Conservation (phyloP, 2,797 vertebrate genomes). For the Thamnophis elegans region DNA sequence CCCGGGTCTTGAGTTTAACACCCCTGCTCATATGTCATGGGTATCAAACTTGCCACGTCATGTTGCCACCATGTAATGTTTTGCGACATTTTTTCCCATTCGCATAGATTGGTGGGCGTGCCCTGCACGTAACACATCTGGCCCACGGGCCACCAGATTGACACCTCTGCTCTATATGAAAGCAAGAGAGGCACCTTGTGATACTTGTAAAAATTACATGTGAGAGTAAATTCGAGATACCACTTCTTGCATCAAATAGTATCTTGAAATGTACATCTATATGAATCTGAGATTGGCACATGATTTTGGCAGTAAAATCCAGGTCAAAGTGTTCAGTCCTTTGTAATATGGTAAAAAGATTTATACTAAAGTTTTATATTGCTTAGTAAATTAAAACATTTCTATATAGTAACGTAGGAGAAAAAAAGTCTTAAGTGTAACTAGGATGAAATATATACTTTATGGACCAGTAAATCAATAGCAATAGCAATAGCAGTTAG, state of each 20-base stretch:
- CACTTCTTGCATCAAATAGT: background rate
- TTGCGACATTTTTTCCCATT: too few relatives aligned
- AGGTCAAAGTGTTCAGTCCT: background rate
- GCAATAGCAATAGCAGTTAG: too few relatives aligned
- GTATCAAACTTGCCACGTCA: too few relatives aligned
- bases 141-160: too few relatives aligned
- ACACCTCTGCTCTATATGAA: too few relatives aligned
- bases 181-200: background rate
- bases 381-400: background rate
- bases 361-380: background rate
- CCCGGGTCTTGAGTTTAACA: too few relatives aligned
- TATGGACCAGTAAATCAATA: background rate
- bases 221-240: background rate
- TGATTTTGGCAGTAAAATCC: background rate
- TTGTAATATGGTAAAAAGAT: background rate
- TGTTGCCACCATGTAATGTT: too few relatives aligned
- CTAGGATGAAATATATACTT: background rate
- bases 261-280: background rate
- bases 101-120: too few relatives aligned
- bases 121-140: fast-evolving
- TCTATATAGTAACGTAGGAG: background rate
- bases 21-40: too few relatives aligned
- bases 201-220: background rate
- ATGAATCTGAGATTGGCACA: background rate
- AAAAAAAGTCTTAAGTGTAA: background rate